Percentiles rank a stretch among this genome's conserved stretches.
Evolutionary conservation across 53 echinoderm and acorn worm species (phyloP).

Genomic region (Holothuria leucospilota): DNA sequence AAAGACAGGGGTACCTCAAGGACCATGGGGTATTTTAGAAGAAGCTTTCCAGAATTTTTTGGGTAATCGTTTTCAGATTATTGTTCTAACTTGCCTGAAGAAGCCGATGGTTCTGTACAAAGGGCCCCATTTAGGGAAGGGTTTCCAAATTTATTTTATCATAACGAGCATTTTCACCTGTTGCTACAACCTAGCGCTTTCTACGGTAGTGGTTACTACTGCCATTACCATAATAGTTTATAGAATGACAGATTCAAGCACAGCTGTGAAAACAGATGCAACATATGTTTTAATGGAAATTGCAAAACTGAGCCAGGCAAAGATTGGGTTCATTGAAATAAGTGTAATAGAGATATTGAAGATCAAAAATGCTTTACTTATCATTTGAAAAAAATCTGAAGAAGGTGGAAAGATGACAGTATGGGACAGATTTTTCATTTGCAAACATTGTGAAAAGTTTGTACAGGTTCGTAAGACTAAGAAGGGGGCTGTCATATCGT

Average conservation of each 20-base stretch:
- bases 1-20: no score
- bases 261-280: conserved; percentile 39
- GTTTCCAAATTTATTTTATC: conserved; percentile 47
- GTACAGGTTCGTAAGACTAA: conserved; percentile 44
- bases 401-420: neutral
- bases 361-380: conserved; percentile 47
- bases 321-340: neutral
- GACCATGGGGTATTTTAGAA: no score
- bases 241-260: conserved; percentile 50
- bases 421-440: neutral
- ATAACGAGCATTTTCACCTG: conserved; percentile 43
- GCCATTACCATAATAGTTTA: conserved; percentile 51
- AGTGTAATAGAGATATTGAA: conserved; percentile 65
- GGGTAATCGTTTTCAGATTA: no score
- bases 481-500: conserved; percentile 27
- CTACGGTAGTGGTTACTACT: conserved; percentile 58
- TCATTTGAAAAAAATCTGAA: conserved; percentile 13
- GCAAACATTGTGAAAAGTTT: conserved; percentile 48
- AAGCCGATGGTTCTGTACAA: neutral
- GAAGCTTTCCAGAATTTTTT: no score
- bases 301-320: neutral
- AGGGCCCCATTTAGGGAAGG: conserved; percentile 48
- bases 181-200: conserved; percentile 44
- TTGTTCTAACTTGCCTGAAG: neutral
- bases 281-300: neutral